Evolutionary conservation across 2,888 invertebrate genomes (phyloP), one percentile per base, ranked within the genome.

Genomic region (Drosophila setosimentum): DNA sequence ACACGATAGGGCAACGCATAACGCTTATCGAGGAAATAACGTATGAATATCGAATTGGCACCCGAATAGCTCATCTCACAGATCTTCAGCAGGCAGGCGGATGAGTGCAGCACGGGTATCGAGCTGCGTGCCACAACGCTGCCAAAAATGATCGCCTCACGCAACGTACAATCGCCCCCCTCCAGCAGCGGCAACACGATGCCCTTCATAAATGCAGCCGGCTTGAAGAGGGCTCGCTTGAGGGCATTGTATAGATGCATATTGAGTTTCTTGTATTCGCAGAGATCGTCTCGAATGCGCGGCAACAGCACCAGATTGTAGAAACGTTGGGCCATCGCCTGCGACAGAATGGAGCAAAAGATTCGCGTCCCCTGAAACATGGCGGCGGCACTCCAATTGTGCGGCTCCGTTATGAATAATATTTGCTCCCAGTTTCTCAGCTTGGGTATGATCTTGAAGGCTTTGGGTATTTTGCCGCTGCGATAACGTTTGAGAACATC

Each of bases 41-140:
- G 94, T 64, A 99, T 94, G 91, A 99, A 98, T 89, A 99, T 97
- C 37, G 98, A 99, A 93, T 97, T 99, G 0, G 99, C 98, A 3
- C 99, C 99, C 30, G 96, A 97, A 91, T 99, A 99, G 86, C 97
- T 98, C 99, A 99, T 99, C 94, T 99, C 98, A 49, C 99, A 98
- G 68, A 99, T 97, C 94, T 98, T 98, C 33, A 99, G 93, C 91
- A 99, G 95, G 33, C 99, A 98, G 2, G 99, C 99, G 37, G 98
- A 97, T 0, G 99, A 98, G 93, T 99, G 99, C 33, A 99, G 94
- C 64, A 98, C 96, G 0, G 99, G 99, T 55, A 99, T 97, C 0
- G 98, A 98, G 92, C 96, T 97, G 82, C 97, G 96, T 0, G 97
- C 96, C 63, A 99, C 92, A 2, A 99, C 96, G 55, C 99, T 98